Percentiles rank a stretch among this genome's conserved stretches.
These are phyloP conservation scores for Anoplopoma fimbria DNA, from an alignment of 2,113 vertebrate species.

Conservation along the genomic window DNA sequence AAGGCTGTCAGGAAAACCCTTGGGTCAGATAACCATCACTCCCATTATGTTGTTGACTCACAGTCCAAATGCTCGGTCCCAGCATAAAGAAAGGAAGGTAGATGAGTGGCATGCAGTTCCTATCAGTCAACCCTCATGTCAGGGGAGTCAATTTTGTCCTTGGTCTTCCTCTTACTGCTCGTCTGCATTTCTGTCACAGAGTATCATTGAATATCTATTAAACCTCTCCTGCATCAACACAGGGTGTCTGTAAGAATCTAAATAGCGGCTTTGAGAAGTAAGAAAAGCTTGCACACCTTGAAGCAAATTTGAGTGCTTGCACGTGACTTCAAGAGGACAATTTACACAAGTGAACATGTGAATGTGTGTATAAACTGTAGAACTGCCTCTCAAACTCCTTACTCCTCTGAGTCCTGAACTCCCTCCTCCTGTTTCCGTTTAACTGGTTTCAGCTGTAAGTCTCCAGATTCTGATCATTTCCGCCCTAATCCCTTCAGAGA, in stretches of 20 bases:
- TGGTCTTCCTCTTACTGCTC: conserved; percentile 14
- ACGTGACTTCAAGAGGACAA: conserved; percentile 36
- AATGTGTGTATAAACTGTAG: conserved; percentile 25
- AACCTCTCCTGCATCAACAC: conserved; percentile 15
- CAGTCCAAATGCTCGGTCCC: conserved; percentile 44
- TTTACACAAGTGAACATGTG: conserved; percentile 42
- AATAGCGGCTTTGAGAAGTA: conserved; percentile 17
- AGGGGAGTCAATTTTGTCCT: conserved; percentile 33
- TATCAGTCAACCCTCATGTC: conserved; percentile 31
- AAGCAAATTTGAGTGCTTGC: conserved; percentile 18
- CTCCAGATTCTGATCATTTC: conserved; percentile 75
- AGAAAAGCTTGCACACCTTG: conserved; percentile 30
- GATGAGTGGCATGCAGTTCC: conserved; percentile 35
- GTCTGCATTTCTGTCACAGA: conserved; percentile 28
- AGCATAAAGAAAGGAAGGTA: conserved; percentile 14
- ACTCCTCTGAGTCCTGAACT: conserved; percentile 41
- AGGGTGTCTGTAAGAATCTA: not conserved
- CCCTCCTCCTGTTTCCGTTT: conserved; percentile 70
- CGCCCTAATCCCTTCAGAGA: conserved; percentile 68
- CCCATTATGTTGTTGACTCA: conserved; percentile 57
- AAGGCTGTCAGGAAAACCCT: conserved; percentile 49
- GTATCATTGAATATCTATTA: conserved; percentile 25
- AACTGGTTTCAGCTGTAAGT: conserved; percentile 71
- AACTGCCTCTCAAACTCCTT: conserved; percentile 33
- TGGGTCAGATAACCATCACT: conserved; percentile 59